Evolutionary conservation across 2,113 vertebrate genomes (phyloP), one percentile per base, ranked within the genome.

Genomic region (Nerophis ophidion): DNA sequence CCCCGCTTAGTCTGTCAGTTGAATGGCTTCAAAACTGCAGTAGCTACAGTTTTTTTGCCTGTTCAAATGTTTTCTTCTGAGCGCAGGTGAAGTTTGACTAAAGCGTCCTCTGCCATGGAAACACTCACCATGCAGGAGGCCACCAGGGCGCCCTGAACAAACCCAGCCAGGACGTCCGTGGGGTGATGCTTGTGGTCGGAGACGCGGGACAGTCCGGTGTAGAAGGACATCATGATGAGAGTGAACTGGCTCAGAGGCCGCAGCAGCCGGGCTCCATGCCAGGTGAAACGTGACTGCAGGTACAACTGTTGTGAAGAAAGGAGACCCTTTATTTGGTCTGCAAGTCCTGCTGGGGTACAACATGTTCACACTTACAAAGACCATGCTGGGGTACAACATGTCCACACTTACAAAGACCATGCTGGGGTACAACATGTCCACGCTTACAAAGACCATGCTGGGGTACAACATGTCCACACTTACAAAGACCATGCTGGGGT

Each of bases 141-240:
- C 89, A 98, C 95, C 86, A 98, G 79, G 59, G 95, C 93, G 48
- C 95, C 96, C 86, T 96, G 95, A 15, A 86, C 76, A 63, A 97
- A 98, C 26, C 96, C 96, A 0, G 92, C 94, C 89, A 98, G 88
- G 48, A 98, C 94, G 0, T 98, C 96, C 0, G 91, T 86, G 54
- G 95, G 94, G 79, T 98, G 96, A 78, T 98, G 95, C 84, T 96
- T 96, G 87, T 98, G 93, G 81, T 98, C 95, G 0, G 95, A 95
- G 1, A 98, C 91, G 0, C 96, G 94, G 52, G 95, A 96, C 81
- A 98, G 74, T 63, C 96, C 96, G 0, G 95, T 98, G 90, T 97
- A 98, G 77, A 98, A 95, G 0, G 96, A 93, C 93, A 98, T 96
- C 94, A 98, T 97, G 79, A 98, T 78, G 65, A 98, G 89, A n/a